phyloP scores from a whole-genome alignment of 2,797 vertebrate genomes.

The Gastrophryne carolinensis region DNA sequence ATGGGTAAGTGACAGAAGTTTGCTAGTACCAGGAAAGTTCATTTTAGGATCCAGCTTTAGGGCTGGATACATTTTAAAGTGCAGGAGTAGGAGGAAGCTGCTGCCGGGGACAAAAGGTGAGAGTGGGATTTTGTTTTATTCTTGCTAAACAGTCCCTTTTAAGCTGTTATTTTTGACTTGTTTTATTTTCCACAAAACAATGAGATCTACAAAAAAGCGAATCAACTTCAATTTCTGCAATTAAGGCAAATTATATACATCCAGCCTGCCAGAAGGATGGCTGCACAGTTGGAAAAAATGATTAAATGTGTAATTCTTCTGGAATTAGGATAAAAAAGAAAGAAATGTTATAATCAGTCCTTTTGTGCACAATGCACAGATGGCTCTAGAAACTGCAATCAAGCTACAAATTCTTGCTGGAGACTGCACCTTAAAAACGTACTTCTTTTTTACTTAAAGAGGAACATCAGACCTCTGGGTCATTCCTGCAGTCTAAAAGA shows the following conservation, averaged over 20 bases:
- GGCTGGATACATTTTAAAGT: no score
- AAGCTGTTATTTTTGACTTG: constrained; percentile 12
- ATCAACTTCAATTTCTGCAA: constrained; percentile 20
- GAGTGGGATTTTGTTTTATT: no score
- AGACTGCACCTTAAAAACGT: background rate
- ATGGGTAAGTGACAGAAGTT: no score
- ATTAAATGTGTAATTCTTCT: constrained; percentile 27
- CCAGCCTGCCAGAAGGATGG: constrained; percentile 3
- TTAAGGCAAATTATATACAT: constrained; percentile 26
- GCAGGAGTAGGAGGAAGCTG: no score
- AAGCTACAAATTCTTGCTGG: constrained; percentile 6
- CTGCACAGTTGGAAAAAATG: constrained; percentile 14
- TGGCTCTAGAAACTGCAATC: constrained; percentile 9
- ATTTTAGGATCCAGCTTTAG: no score
- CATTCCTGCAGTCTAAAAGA: no score
- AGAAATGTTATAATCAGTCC: constrained; percentile 4
- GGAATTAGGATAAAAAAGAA: background rate
- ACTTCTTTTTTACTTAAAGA: background rate
- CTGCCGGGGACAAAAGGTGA: no score
- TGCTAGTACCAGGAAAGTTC: no score
- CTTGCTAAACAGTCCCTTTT: no score
- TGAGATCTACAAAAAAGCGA: background rate
- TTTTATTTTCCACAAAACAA: constrained; percentile 13
- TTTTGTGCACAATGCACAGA: constrained; percentile 8
- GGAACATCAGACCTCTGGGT: no score